A percentile compares a stretch with the other conserved stretches of the same genome.
phyloP scores from a whole-genome alignment of 2,888 invertebrate genomes.

The Troilus luridus region DNA sequence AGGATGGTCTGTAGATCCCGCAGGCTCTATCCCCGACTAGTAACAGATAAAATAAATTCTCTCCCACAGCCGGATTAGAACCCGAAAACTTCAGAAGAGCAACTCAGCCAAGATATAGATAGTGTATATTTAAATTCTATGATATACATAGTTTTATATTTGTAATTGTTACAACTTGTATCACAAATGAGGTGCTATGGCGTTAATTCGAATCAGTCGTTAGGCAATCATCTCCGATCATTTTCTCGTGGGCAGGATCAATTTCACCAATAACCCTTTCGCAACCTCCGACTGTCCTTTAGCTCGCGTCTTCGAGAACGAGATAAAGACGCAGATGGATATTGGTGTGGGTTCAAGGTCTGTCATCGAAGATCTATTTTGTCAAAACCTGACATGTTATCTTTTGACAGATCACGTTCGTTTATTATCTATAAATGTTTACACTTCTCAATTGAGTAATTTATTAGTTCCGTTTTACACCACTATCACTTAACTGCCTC shows the following conservation, averaged over 20 bases:
- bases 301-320: neutral
- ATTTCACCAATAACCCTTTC: slow-evolving; percentile 8
- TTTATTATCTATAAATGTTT: no score
- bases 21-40: no score
- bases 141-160: neutral
- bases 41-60: no score
- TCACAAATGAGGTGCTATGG: neutral
- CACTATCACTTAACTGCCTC: neutral
- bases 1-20: no score
- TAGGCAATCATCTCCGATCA: neutral
- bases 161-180: neutral
- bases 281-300: neutral
- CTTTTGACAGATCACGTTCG: neutral
- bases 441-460: no score
- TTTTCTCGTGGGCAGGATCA: neutral
- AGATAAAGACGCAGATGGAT: neutral
- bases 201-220: neutral
- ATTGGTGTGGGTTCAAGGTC: neutral
- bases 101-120: no score
- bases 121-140: no score
- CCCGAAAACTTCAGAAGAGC: no score
- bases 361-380: neutral
- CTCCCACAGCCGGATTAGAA: no score
- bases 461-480: neutral
- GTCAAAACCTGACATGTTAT: neutral